Evolutionary conservation across 2,797 vertebrate species (phyloP).

Genomic region (Gorsachius magnificus): DNA sequence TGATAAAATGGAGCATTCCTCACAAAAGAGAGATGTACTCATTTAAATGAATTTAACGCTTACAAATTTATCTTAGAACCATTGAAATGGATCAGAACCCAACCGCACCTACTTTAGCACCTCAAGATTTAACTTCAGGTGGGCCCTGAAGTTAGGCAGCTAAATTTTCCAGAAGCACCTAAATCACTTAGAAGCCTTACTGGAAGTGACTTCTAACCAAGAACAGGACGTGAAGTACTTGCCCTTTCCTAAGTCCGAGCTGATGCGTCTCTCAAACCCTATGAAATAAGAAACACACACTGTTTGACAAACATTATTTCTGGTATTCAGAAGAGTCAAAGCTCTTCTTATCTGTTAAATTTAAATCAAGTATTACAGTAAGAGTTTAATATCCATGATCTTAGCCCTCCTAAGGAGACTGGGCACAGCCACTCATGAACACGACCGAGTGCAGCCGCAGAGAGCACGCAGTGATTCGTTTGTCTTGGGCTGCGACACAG

Average conservation of each 20-base stretch:
- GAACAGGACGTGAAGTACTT: background rate
- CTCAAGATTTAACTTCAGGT: background rate
- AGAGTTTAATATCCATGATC: background rate
- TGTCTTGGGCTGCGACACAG: background rate
- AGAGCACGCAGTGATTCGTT: accelerated
- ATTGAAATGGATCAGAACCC: background rate
- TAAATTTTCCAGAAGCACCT: background rate
- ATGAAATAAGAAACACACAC: background rate
- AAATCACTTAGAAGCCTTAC: background rate
- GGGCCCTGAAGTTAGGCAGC: background rate
- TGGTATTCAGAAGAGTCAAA: background rate
- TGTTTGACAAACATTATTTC: background rate
- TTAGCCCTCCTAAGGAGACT: background rate
- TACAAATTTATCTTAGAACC: background rate
- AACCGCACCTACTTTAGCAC: background rate
- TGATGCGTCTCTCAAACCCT: background rate
- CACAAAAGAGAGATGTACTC: background rate
- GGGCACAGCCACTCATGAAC: accelerated
- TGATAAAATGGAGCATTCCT: background rate
- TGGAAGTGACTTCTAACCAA: background rate
- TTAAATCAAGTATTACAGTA: background rate
- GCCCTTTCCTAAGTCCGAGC: background rate
- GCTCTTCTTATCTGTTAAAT: background rate
- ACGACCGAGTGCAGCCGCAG: accelerated
- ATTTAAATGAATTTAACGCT: background rate